Base-by-base conservation (phyloP, 1,140 invertebrate species). In the Drosophila nigromelanica region DNA sequence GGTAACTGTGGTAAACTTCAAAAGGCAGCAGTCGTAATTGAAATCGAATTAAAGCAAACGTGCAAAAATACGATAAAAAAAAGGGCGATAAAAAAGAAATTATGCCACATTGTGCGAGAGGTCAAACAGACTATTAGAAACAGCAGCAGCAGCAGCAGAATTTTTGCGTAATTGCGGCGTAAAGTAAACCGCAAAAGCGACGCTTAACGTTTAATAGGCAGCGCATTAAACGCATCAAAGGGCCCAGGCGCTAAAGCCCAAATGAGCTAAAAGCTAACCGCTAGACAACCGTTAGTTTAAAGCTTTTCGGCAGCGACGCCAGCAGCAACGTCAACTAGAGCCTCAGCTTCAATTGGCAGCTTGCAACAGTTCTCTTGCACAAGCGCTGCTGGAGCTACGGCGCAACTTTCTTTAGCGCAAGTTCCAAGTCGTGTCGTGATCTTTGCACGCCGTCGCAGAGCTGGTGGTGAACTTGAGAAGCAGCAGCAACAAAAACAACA, bases 1-100 rank as follows among this genome's bases (percentile, higher is more conserved):
- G 67, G 72, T 62, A 74, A 70, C 62, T 47, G 62, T 74, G 76
- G 67, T 75, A 75, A 67, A 75, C 60, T 74, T 80, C 66, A 78
- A 80, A 79, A 79, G 76, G 45, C 69, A 58, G 40, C 30, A 78
- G 68, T 62, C 78, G 77, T 89, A 89, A 89, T 89, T 89, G 80
- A 89, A 90, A 90, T 85, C 74, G 71, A 89, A 89, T 89, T 89
- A 89, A 85, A 90, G 71, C 85, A 63, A 75, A 75, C 62, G 66
- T 78, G 69, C 76, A 76, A 82, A 89, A n/a, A 24, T 30, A 62
- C 59, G 50, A 50, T 43, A 80, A 74, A 68, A 54, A 58, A 66
- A 68, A 27, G 47, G 66, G 75, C 79, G 68, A 89, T 89, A 89
- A 83, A 90, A 86, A 89, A 89, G 77, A 89, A 85, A 89, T 89